Conservation (phyloP, 2,113 vertebrate species). For the Callocephalon fimbriatum region DNA sequence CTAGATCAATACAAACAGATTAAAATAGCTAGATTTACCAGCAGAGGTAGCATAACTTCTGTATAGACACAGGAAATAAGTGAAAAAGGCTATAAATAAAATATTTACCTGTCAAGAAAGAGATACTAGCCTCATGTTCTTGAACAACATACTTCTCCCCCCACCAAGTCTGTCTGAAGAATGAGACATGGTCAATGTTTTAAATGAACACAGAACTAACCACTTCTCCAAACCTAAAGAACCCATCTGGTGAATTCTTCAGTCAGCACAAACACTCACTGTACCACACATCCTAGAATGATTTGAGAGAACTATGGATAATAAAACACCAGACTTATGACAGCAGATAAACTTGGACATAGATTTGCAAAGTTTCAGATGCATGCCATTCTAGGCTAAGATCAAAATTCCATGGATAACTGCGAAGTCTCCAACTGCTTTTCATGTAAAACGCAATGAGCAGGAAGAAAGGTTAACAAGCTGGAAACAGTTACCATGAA, state of each 20-base stretch:
- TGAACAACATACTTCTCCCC: background rate
- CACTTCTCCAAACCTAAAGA: background rate
- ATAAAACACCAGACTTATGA: background rate
- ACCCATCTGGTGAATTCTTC: background rate
- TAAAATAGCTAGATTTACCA: slow-evolving; percentile 25
- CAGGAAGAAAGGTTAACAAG: background rate
- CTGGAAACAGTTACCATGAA: background rate
- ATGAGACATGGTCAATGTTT: accelerated
- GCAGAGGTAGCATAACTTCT: slow-evolving; percentile 43
- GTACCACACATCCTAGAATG: background rate
- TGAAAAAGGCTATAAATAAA: background rate
- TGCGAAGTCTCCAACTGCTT: background rate
- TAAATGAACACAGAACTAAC: background rate
- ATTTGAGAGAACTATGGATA: background rate
- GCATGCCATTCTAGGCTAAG: background rate
- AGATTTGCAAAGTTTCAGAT: background rate
- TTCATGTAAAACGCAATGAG: background rate
- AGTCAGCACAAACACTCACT: background rate
- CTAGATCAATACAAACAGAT: slow-evolving; percentile 37
- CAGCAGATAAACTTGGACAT: background rate
- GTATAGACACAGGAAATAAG: slow-evolving; percentile 28
- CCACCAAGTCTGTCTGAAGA: background rate
- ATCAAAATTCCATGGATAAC: background rate
- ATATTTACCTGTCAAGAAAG: background rate
- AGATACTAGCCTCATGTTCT: background rate